A percentile compares a stretch with the other conserved stretches of the same genome.
These are phyloP conservation scores for Phataginus tricuspis DNA, from an alignment of 2,797 vertebrate genomes.

Conservation along the genomic window DNA sequence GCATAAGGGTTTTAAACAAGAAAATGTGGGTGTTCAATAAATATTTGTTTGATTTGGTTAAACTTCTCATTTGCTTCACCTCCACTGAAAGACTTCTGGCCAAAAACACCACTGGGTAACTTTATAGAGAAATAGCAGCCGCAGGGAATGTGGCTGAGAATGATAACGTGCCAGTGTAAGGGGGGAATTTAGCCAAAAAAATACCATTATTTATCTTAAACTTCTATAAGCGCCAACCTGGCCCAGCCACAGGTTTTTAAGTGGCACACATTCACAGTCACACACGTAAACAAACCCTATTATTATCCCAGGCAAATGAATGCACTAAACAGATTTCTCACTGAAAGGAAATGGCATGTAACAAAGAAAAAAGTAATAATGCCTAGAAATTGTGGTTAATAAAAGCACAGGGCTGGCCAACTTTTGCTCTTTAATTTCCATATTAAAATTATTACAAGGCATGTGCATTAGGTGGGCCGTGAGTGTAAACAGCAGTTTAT, in stretches of 20 bases:
- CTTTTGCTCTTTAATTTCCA: slow-evolving; percentile 64
- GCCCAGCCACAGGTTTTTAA: slow-evolving; percentile 48
- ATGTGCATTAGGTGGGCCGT: not conserved
- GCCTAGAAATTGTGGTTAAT: slow-evolving; percentile 71
- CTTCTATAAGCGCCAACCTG: slow-evolving; percentile 41
- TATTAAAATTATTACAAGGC: slow-evolving; percentile 74
- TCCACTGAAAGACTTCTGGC: not conserved
- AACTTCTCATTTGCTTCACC: slow-evolving; percentile 31
- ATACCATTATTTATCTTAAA: slow-evolving; percentile 38
- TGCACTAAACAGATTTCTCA: slow-evolving; percentile 36
- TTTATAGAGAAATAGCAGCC: not conserved
- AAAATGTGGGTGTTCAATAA: slow-evolving; percentile 28
- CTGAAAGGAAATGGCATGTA: slow-evolving; percentile 64
- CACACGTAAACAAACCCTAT: not conserved
- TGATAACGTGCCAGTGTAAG: not conserved
- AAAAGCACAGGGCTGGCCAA: slow-evolving; percentile 69
- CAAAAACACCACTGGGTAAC: not conserved
- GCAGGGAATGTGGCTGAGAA: not conserved
- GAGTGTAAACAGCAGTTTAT: not conserved
- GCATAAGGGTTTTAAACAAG: not conserved
- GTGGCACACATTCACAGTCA: not conserved
- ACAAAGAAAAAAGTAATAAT: slow-evolving; percentile 57
- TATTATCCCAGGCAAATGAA: slow-evolving; percentile 68
- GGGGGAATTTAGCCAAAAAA: not conserved
- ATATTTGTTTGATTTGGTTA: slow-evolving; percentile 43